Percentiles rank a stretch among this genome's conserved stretches.
Evolutionary conservation across 1,140 invertebrate genomes (phyloP).

Genomic region (Drosophila erecta): DNA sequence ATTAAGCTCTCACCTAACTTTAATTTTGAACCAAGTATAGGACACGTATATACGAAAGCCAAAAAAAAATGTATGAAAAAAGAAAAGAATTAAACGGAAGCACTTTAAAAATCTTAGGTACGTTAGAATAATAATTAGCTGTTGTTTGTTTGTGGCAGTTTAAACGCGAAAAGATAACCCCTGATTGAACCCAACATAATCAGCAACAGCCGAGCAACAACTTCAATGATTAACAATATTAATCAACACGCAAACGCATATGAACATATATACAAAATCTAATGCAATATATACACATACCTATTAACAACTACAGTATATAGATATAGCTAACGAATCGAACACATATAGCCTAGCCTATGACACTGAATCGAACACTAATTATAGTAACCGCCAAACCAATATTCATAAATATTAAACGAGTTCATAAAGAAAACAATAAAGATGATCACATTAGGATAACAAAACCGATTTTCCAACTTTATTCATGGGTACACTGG

Average conservation of each 20-base stretch:
- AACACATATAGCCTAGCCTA: constrained; percentile 34
- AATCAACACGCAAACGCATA: constrained; percentile 49
- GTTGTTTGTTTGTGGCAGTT: constrained; percentile 4
- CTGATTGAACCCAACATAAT: constrained; percentile 26
- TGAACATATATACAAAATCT: constrained; percentile 36
- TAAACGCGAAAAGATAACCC: constrained; percentile 24
- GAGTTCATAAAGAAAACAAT: constrained; percentile 67
- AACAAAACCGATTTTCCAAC: constrained; percentile 1
- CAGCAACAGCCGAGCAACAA: constrained; percentile 26
- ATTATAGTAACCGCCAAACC: constrained; percentile 42
- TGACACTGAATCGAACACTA: constrained; percentile 46
- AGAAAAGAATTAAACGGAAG: not conserved
- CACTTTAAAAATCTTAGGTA: constrained; percentile 33
- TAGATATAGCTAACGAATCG: constrained; percentile 39
- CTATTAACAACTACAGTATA: constrained; percentile 18
- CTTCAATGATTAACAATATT: constrained; percentile 49
- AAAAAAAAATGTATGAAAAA: constrained; percentile 10
- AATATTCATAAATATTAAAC: constrained; percentile 66
- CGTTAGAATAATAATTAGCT: constrained; percentile 36
- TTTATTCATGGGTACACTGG: constrained; percentile 26
- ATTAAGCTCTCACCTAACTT: constrained; percentile 11
- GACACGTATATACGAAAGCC: constrained; percentile 2
- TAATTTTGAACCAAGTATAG: constrained; percentile 37
- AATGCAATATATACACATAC: constrained; percentile 26
- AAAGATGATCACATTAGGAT: constrained; percentile 64